Base-by-base conservation (phyloP, 2,113 vertebrate species). In the Crotalus helleri region DNA sequence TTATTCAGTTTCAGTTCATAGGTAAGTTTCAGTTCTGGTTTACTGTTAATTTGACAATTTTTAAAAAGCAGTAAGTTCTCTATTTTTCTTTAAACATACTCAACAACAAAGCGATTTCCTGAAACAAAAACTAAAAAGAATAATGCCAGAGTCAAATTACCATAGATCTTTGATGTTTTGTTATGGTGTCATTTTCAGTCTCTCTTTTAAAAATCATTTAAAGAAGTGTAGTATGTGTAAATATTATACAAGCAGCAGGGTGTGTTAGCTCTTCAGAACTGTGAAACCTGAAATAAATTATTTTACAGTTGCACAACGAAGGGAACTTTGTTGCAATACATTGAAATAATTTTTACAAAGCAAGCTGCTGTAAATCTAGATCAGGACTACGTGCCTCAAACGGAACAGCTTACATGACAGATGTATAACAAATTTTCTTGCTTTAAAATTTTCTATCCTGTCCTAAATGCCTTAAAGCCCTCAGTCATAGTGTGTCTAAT, bases 51-150 rank as follows among this genome's bases (percentile, higher is more conserved):
- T 51, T 51, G 8, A 51, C 49, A 51, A 64, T 49, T 85, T 96
- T 12, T 87, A 59, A 92, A 90, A 93, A 69, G 3, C 10, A 8
- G 44, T 93, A 94, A 59, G 10, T 0, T 0, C 57, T 91, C 39
- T 2, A 33, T 81, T 81, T 81, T 81, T 81, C 90, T 93, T 94
- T 15, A 61, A 55, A 69, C 69, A 49, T 88, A 21, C 74, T 86
- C 90, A 39, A 39, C 69, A 33, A 93, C 39, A 87, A 89, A 91
- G 51, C 64, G 88, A 87, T 93, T 92, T 55, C 87, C 91, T 94
- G 29, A 69, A 21, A 61, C 85, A 92, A 89, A 91, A 81, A 90
- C 91, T 92, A 93, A 39, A 74, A 15, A 4, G 88, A n/a, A 64
- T 11, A 2, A 49, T 95, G 93, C 91, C 54, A 90, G 88, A 39